phyloP scores from a whole-genome alignment of 2,797 vertebrate species.

The Natrix natrix region DNA sequence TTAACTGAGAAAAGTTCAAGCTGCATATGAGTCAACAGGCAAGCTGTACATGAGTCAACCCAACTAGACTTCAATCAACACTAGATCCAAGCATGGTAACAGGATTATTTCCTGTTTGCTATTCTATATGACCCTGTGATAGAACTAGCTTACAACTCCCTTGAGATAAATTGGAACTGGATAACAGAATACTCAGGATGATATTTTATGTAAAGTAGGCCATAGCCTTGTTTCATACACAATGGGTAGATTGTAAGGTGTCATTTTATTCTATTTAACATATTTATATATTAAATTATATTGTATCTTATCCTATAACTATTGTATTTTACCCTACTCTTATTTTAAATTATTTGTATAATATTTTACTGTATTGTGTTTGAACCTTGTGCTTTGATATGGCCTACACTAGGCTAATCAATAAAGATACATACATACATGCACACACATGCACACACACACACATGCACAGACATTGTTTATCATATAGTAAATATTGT shows the following conservation, averaged over 20 bases:
- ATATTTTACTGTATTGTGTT: too few relatives aligned
- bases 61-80: slow-evolving; percentile 17
- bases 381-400: too few relatives aligned
- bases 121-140: not conserved
- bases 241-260: too few relatives aligned
- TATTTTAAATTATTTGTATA: too few relatives aligned
- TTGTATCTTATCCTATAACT: too few relatives aligned
- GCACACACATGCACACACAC: too few relatives aligned
- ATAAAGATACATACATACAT: too few relatives aligned
- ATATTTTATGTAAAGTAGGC: not conserved
- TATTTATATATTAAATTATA: too few relatives aligned
- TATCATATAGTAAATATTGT: not conserved
- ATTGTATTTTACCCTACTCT: too few relatives aligned
- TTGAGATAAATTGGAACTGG: slow-evolving; percentile 9
- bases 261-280: too few relatives aligned
- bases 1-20: slow-evolving; percentile 15
- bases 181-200: not conserved
- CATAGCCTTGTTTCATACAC: not conserved
- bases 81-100: not conserved
- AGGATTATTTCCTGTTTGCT: slow-evolving; percentile 23
- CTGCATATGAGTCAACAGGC: not conserved
- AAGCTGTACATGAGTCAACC: not conserved
- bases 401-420: too few relatives aligned
- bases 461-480: not conserved
- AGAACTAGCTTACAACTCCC: not conserved